Conservation (phyloP, 2,113 vertebrate genomes). For the Nicator chloris region DNA sequence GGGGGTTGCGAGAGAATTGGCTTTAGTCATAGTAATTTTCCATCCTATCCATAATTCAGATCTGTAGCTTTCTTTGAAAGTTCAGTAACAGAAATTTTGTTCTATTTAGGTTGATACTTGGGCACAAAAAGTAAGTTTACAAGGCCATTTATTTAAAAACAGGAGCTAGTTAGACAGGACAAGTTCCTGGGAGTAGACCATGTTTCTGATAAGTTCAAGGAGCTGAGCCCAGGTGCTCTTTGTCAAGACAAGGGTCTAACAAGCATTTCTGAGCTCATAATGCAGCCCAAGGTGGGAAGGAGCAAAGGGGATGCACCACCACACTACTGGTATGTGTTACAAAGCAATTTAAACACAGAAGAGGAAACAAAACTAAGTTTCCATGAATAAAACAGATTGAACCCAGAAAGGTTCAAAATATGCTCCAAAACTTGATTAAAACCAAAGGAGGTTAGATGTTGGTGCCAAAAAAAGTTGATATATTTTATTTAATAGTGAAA, state of each 20-base stretch:
- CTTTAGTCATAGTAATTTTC: background rate
- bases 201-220: background rate
- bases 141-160: background rate
- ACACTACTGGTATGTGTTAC: fast-evolving
- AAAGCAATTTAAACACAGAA: background rate
- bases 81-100: background rate
- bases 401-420: background rate
- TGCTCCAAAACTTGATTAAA: background rate
- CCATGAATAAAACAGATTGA: fast-evolving
- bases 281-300: background rate
- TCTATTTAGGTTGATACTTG: background rate
- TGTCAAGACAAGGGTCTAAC: background rate
- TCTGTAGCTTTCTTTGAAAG: background rate
- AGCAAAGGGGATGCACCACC: background rate
- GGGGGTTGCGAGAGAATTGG: background rate
- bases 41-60: background rate
- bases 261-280: background rate
- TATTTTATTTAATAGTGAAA: background rate
- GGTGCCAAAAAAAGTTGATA: background rate
- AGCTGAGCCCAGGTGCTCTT: background rate
- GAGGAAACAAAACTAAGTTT: background rate
- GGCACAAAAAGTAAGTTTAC: background rate
- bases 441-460: background rate
- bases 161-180: background rate
- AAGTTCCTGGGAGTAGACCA: background rate